Evolutionary conservation across 2,888 invertebrate species (phyloP), one percentile per base, ranked within the genome.

Genomic region (Catocala sponsa): DNA sequence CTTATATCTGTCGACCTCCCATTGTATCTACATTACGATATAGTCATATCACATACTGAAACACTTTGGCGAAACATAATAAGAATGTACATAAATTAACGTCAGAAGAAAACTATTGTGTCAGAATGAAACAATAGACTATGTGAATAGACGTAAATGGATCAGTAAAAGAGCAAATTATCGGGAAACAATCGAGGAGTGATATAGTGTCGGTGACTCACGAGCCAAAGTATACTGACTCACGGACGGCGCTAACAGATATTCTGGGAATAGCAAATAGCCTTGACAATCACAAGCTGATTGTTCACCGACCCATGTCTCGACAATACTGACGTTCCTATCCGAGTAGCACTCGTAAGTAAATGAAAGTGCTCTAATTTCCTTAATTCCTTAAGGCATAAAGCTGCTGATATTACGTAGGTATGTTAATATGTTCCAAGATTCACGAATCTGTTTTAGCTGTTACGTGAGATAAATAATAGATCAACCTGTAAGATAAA

Each of bases 241-340:
- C 91, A 92, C 77, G 74, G 80, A 75, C 82, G 84, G 85, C 83
- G 87, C 85, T 89, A 89, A 91, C 83, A 87, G 87, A 90, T 89
- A 86, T 91, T 92, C 92, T 89, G 75, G 86, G 92, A 93, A 92
- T 88, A 90, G 87, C 84, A 79, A 82, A 77, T 89, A 89, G 83
- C 92, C 91, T 93, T 92, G 92, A 89, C 85, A 89, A 81, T 84
- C 75, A 76, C 72, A 78, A 69, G 64, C 55, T 61, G 62, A 74
- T 78, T 79, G 68, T 69, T 75, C 70, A 64, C 57, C 70, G 63
- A 56, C 52, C 73, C 65, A 68, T 71, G 60, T 68, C 61, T 61
- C 46, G 47, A 47, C 57, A 59, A 56, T 57, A 54, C 44, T 32
- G 54, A 25, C 25, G 44, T 6, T 12, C 15, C 6, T 9, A 6